These are phyloP conservation scores for Limenitis camilla DNA, from an alignment of 2,888 invertebrate genomes.

Conservation along the genomic window DNA sequence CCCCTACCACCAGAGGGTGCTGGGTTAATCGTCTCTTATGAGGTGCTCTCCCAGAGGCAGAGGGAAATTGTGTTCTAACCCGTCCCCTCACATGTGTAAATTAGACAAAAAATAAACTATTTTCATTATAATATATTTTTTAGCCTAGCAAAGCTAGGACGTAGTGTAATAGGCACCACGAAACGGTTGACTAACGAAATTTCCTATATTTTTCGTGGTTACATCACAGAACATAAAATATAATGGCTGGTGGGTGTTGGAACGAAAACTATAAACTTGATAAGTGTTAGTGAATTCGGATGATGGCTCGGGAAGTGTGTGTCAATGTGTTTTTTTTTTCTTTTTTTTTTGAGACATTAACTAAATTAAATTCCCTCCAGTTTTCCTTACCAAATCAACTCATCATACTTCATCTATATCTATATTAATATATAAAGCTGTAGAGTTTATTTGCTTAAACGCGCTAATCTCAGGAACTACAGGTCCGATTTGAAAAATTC, in stretches of 20 bases:
- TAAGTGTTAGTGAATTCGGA: conserved; percentile 17
- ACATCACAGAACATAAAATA: conserved; percentile 45
- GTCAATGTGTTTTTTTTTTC: not conserved
- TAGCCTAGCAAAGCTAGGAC: not conserved
- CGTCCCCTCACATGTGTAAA: no score
- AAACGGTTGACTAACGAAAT: conserved; percentile 27
- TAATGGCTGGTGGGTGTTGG: conserved; percentile 53
- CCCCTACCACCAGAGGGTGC: no score
- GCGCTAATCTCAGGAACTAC: no score
- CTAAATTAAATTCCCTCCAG: not conserved
- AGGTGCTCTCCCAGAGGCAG: no score
- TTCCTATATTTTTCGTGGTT: conserved; percentile 30
- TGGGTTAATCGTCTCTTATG: no score
- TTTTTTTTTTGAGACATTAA: conserved; percentile 2
- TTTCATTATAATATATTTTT: no score
- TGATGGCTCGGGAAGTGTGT: conserved; percentile 10
- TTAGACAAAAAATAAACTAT: no score
- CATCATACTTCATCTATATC: not conserved
- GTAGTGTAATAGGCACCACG: not conserved
- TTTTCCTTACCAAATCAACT: not conserved
- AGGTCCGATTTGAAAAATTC: no score
- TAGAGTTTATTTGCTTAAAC: no score
- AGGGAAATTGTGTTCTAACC: no score
- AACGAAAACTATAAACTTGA: conserved; percentile 39
- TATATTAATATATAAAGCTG: not conserved